Base-by-base conservation (phyloP, 1,140 invertebrate genomes). In the Calycopis cecrops region DNA sequence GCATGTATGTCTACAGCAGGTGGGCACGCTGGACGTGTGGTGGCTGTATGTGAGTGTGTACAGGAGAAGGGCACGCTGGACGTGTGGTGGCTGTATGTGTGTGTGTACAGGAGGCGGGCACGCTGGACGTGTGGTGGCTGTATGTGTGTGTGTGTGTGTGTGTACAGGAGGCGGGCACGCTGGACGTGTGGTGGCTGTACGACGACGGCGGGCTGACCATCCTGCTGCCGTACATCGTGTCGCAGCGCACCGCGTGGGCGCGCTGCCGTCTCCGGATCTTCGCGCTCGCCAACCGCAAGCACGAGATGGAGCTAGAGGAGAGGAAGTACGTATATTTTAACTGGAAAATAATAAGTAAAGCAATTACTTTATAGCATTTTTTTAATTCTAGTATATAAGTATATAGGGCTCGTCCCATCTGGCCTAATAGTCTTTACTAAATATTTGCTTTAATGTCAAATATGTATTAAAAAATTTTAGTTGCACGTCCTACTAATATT, bases 141-240 rank as follows among this genome's bases (percentile, higher is more conserved):
- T 28, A 33, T 21, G 21, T 28, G 17, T 34, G 28, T 17, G 16
- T 49, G 16, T 42, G 52, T 37, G 11, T 37, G 11, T 28, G 44
- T 48, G 35, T 10, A 1, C 59, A 84, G 87, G 90, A 91, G 51
- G 89, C 91, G 72, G 95, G 96, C 18, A 94, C 91, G 0, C 94
- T 99, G 59, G 97, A 99, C 86, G 96, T 98, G 16, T 99, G 97
- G 95, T 99, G 97, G 98, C 83, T 99, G 47, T 99, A 98, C 85
- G 98, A 99, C 85, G 97, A 99, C 88, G 98, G 96, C 76, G 96
- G 95, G 57, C 88, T 99, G 14, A 98, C 97, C 0, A 93, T 99
- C 67, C 89, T 99, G 14, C 79, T 99, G 55, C 97, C 97, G 0
- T 98, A 99, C 80, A 96, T 99, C 59, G 92, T 99, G 40, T 95